Percentiles rank a stretch among this genome's conserved stretches.
These are phyloP conservation scores for Drosophila picticornis DNA, from an alignment of 2,888 invertebrate species.

Conservation along the genomic window DNA sequence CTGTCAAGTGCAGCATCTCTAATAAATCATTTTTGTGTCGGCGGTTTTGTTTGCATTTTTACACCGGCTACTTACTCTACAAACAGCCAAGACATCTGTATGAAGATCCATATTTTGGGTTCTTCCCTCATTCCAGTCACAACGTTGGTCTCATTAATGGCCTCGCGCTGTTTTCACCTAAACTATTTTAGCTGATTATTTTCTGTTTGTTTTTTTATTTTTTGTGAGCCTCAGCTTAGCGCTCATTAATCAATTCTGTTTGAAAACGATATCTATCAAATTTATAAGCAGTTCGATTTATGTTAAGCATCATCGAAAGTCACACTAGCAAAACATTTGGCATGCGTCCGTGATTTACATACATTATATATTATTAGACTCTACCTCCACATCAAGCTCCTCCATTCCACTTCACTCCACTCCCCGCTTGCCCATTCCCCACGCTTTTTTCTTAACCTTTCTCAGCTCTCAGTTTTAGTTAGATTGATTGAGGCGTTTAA, in stretches of 20 bases:
- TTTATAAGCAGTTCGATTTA: slow-evolving; percentile 77
- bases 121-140: background rate
- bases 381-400: background rate
- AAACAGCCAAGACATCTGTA: background rate
- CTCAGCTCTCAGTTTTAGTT: slow-evolving; percentile 25
- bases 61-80: slow-evolving; percentile 15
- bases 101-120: background rate
- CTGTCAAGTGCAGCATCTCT: slow-evolving; percentile 72
- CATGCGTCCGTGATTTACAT: slow-evolving; percentile 75
- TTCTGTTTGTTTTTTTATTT: slow-evolving; percentile 15
- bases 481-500: slow-evolving; percentile 59
- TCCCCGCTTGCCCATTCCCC: background rate
- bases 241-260: slow-evolving; percentile 73
- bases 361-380: slow-evolving; percentile 55
- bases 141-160: slow-evolving; percentile 71
- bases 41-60: slow-evolving; percentile 67
- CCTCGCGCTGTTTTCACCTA: slow-evolving; percentile 67
- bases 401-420: background rate
- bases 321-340: slow-evolving; percentile 74
- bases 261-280: slow-evolving; percentile 74
- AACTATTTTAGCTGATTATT: slow-evolving; percentile 56
- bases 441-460: background rate
- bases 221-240: slow-evolving; percentile 36
- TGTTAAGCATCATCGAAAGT: slow-evolving; percentile 77
- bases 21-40: slow-evolving; percentile 77